phyloP scores from a whole-genome alignment of 2,113 vertebrate species.

The Zosterops pallidus region DNA sequence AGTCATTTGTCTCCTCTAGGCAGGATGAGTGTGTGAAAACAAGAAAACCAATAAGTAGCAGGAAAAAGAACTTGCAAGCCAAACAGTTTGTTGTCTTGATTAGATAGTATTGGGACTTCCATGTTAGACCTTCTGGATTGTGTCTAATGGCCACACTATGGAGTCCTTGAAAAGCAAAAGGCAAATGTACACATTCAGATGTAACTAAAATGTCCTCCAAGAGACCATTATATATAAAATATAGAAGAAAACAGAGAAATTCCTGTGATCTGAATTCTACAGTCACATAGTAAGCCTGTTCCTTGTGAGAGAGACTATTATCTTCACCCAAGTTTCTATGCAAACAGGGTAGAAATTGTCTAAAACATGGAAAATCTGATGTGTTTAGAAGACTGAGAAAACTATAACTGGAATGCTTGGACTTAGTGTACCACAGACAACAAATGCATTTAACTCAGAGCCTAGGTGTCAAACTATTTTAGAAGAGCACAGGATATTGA shows the following conservation, averaged over 20 bases:
- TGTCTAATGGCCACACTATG: fast-evolving
- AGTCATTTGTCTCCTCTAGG: background rate
- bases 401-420: background rate
- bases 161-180: background rate
- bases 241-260: background rate
- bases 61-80: background rate
- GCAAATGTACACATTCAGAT: background rate
- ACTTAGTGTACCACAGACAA: background rate
- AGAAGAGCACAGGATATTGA: background rate
- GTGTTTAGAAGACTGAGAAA: background rate
- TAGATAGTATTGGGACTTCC: background rate
- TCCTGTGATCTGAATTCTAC: background rate
- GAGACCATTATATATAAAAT: background rate
- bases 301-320: background rate
- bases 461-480: background rate
- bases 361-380: background rate
- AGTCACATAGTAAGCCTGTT: background rate
- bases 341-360: background rate
- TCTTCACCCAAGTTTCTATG: background rate
- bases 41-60: background rate
- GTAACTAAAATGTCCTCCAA: background rate
- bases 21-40: background rate
- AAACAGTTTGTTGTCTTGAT: background rate
- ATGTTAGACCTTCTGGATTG: background rate
- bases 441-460: background rate